Base-by-base conservation (phyloP, 2,888 invertebrate species). In the Drosophila prolongata region DNA sequence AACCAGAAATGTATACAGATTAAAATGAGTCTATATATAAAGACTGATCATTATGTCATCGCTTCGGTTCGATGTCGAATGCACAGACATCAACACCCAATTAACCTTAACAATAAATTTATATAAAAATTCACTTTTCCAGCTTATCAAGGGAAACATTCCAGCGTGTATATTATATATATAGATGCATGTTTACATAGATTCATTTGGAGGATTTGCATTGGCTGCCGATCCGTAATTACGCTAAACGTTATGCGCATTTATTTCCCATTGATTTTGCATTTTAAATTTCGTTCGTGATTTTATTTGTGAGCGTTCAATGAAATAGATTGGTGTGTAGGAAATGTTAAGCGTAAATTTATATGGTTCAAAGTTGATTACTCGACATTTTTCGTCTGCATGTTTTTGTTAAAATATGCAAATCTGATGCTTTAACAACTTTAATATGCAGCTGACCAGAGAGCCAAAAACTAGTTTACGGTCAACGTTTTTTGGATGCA, bases 211-310 rank as follows among this genome's bases (percentile, higher is more conserved):
- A 37, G 52, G 59, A 71, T 79, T 75, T 66, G 49, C 62, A 68
- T 66, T 61, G 64, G 68, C 43, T 53, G 47, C n/a, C 53, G 61
- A 61, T 70, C 43, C 49, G 66, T 82, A 80, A 87, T 87, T 87
- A 84, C 81, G 75, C 81, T 82, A 82, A 82, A 79, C 81, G 82
- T 75, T 84, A 73, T 84, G 77, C 75, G 75, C 85, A 79, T 87
- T 87, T 84, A 78, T 78, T 87, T 77, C 38, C 61, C 59, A 60
- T 73, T 68, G 78, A 76, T 78, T 82, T 85, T 72, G 71, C 78
- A 78, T 78, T 62, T 80, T 67, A 37, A 73, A 73, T 80, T 72
- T 57, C 43, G 52, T 43, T 70, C 8, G 69, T 80, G 71, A 58
- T 64, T 73, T 76, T 53, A 61, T 82, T 79, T 65, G 58, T 42